Base-by-base conservation (phyloP, 2,113 vertebrate species). In the Toxotes chatareus region DNA sequence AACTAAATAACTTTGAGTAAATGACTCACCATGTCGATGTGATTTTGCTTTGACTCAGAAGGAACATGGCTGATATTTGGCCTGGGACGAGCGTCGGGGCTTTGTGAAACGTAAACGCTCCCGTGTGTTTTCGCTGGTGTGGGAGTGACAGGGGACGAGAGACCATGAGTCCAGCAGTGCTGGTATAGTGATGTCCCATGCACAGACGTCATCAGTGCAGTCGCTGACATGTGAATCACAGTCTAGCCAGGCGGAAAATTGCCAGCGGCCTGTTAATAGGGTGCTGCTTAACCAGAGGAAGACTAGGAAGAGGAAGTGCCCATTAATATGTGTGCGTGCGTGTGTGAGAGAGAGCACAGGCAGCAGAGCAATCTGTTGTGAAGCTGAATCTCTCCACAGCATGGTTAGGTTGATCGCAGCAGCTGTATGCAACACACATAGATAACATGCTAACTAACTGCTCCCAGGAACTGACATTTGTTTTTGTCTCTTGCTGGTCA, bases 241-340 rank as follows among this genome's bases (percentile, higher is more conserved):
- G 87, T 56, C 67, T 19, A 93, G 60, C 72, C 73, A 87, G 76
- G 89, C 64, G 36, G 82, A 89, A 93, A 92, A 92, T 92, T 87
- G 74, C 84, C 84, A 84, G 76, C n/a, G 40, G 87, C 79, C 80
- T 87, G 49, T 85, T 90, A 86, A 89, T 86, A 55, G 68, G 80
- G 47, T 19, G 61, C 83, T 80, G 86, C 89, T 87, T 92, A 89
- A 89, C 82, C 79, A 80, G 75, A 40, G 68, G 51, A 78, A 72
- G 69, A 79, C 67, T 74, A 49, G 61, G 21, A 31, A 60, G 47
- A 40, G 65, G 31, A 71, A 46, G 42, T 9, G 83, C 57, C 47
- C 44, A 6, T 70, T 47, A 31, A 42, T 32, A 40, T 53, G 77
- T 38, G n/a, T n/a, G n/a, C n/a, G n/a, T n/a, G n/a, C n/a, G n/a